Evolutionary conservation across 30 jellyfish, hydroid and myxozoan species (phyloP).

Genomic region (Rhopilema esculentum): DNA sequence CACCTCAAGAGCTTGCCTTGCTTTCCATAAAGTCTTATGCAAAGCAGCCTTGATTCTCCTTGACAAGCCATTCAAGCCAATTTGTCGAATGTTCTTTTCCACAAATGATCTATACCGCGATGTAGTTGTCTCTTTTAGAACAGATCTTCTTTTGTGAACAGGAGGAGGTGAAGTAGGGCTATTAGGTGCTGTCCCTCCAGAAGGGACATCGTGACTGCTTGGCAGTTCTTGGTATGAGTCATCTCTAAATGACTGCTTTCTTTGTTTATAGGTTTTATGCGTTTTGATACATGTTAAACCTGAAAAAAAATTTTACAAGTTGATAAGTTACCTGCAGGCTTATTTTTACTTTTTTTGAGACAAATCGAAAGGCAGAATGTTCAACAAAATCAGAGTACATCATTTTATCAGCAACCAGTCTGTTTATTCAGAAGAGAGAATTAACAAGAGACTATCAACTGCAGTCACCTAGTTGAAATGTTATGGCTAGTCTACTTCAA

Average conservation of each 20-base stretch:
- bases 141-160: conserved; percentile 47
- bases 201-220: background rate
- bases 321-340: no score
- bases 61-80: conserved; percentile 78
- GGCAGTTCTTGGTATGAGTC: background rate
- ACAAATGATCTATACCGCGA: conserved; percentile 93
- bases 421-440: no score
- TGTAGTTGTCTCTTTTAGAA: conserved; percentile 77
- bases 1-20: conserved; percentile 76
- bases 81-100: conserved; percentile 79
- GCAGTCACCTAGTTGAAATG: no score
- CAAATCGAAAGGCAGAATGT: no score
- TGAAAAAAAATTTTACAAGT: no score
- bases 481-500: no score
- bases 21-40: conserved; percentile 79
- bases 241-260: conserved; percentile 45
- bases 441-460: no score
- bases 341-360: no score
- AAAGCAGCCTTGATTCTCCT: conserved; percentile 59
- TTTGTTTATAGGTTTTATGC: conserved; percentile 35
- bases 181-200: conserved; percentile 4
- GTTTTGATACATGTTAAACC: conserved; percentile 87
- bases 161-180: conserved; percentile 20
- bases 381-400: no score
- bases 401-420: no score